Evolutionary conservation across 2,797 vertebrate species (phyloP).

Genomic region (Pantherophis alleghaniensis): DNA sequence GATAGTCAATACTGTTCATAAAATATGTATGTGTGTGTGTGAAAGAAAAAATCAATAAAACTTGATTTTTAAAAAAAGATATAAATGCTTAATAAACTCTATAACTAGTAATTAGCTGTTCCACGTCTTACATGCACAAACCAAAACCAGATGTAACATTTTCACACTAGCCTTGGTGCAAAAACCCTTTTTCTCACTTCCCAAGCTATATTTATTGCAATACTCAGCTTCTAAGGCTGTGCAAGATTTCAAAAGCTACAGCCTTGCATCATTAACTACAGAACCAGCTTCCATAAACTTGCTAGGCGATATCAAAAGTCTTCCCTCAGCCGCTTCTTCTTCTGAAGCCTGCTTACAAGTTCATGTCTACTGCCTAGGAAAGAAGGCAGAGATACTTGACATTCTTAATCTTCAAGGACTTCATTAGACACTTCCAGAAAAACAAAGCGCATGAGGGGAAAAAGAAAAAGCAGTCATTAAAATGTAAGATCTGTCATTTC

Average conservation of each 20-base stretch:
- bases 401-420: constrained; percentile 54
- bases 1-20: too few species aligned
- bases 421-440: constrained; percentile 54
- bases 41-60: too few species aligned
- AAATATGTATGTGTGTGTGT: too few species aligned
- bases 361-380: constrained; percentile 27
- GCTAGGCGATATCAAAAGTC: constrained; percentile 3
- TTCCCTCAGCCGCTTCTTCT: neutral
- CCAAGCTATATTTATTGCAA: neutral
- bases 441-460: neutral
- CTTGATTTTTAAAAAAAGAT: neutral
- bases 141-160: neutral
- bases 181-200: neutral
- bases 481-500: constrained; percentile 60
- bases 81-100: neutral
- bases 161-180: neutral
- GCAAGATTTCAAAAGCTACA: constrained; percentile 13
- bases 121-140: neutral
- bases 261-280: neutral
- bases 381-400: constrained; percentile 36
- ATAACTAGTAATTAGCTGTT: neutral
- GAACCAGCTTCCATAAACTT: constrained; percentile 21
- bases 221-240: constrained; percentile 6
- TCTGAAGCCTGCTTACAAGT: constrained; percentile 21
- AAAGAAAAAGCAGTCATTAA: constrained; percentile 48